A percentile compares a stretch with the other conserved stretches of the same genome.
Evolutionary conservation across 1,140 invertebrate genomes (phyloP).

Genomic region (Bathynomus jamesi): DNA sequence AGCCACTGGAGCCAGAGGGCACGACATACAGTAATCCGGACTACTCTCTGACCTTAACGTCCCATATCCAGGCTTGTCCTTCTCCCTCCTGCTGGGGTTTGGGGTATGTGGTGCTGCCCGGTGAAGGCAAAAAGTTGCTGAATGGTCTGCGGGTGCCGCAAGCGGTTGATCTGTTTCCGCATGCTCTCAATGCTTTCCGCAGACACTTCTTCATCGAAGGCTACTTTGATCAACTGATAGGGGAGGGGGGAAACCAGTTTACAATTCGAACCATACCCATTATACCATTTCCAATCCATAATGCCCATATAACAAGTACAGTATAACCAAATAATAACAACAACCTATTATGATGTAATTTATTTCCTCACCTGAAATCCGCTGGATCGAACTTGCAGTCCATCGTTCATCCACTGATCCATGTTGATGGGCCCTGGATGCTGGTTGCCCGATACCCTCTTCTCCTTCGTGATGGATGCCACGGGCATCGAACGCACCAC

Average conservation of each 20-base stretch:
- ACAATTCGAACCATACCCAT: too few relatives aligned
- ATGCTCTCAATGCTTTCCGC: conserved; percentile 83
- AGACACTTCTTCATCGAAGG: conserved; percentile 93
- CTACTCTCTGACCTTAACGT: conserved; percentile 71
- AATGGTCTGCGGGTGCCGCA: conserved; percentile 73
- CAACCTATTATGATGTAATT: too few relatives aligned
- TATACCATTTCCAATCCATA: too few relatives aligned
- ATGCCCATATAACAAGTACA: too few relatives aligned
- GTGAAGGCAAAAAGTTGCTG: conserved; percentile 88
- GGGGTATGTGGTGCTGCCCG: conserved; percentile 53
- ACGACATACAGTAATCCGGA: too few relatives aligned
- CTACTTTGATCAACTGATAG: conserved; percentile 88
- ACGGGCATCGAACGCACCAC: conserved; percentile 82
- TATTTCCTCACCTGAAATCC: conserved; percentile 72
- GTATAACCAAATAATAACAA: too few relatives aligned
- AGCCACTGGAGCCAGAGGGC: too few relatives aligned
- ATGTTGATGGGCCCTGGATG: conserved; percentile 58
- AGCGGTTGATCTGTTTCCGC: conserved; percentile 72
- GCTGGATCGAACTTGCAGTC: conserved; percentile 82
- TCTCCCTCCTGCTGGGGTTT: conserved; percentile 51
- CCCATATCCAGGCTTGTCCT: conserved; percentile 83
- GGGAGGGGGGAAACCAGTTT: too few relatives aligned
- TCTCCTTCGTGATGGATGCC: conserved; percentile 86
- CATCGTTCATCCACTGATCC: conserved; percentile 87
- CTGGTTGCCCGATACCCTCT: conserved; percentile 79